A percentile compares a stretch with the other conserved stretches of the same genome.
phyloP scores from a whole-genome alignment of 2,113 vertebrate species.

The Oryzias curvinotus region DNA sequence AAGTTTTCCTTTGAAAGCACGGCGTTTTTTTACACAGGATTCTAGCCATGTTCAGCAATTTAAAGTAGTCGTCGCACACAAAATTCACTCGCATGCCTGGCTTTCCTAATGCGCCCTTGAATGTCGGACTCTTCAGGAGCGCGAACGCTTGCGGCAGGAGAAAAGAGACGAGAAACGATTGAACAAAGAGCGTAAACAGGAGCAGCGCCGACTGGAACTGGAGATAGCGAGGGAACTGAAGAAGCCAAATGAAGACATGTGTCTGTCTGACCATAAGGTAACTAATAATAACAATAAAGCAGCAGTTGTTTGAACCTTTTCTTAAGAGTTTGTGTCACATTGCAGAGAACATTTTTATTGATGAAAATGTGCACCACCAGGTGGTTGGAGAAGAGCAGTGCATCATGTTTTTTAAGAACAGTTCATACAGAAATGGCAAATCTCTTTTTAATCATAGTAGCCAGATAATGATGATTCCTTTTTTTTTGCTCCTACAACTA shows the following conservation, averaged over 20 bases:
- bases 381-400: constrained; percentile 52
- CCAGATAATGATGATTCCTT: too few species aligned
- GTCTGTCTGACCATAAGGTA: constrained; percentile 98
- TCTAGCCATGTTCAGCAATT: constrained; percentile 69
- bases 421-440: too few species aligned
- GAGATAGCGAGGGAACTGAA: constrained; percentile 97
- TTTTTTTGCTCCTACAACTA: too few species aligned
- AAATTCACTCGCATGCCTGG: constrained; percentile 21
- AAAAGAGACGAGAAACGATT: constrained; percentile 96
- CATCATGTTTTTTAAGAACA: constrained; percentile 10
- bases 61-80: constrained; percentile 53
- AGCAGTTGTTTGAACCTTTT: not conserved
- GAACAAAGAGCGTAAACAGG: constrained; percentile 96
- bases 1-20: constrained; percentile 69
- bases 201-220: constrained; percentile 91
- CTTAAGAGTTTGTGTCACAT: constrained; percentile 8
- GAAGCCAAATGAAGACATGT: constrained; percentile 99
- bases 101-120: constrained; percentile 55
- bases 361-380: constrained; percentile 50
- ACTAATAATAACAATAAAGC: not conserved
- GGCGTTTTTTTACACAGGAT: constrained; percentile 67
- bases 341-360: constrained; percentile 17
- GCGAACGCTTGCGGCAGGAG: constrained; percentile 95
- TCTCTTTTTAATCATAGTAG: not conserved
- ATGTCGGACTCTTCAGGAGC: constrained; percentile 82